Percentiles rank a stretch among this genome's conserved stretches.
These are phyloP conservation scores for Pardosa pseudoannulata DNA, from an alignment of 2,888 invertebrate genomes.

Conservation along the genomic window DNA sequence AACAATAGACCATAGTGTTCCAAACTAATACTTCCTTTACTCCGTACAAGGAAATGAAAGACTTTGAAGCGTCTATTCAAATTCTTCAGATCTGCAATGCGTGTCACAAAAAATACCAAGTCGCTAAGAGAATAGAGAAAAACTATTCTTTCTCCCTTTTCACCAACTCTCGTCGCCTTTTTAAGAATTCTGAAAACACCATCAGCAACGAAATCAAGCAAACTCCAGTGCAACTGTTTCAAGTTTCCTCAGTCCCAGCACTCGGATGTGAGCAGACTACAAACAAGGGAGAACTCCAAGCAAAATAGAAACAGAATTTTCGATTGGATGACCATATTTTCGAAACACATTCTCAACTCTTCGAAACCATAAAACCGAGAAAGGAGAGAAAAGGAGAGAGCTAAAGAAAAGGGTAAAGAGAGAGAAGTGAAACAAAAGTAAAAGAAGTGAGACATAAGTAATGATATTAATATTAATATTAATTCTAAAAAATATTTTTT, in stretches of 20 bases:
- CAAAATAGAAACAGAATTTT: background rate
- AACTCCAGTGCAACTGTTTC: background rate
- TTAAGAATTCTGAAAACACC: slow-evolving; percentile 1
- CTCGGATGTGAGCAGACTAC: background rate
- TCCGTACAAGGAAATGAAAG: no score
- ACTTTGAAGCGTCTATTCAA: no score
- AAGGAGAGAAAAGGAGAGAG: background rate
- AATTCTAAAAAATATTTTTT: no score
- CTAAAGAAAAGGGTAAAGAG: no score
- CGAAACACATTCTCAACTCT: background rate
- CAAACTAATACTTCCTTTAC: no score
- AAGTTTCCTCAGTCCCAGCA: background rate
- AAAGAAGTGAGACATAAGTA: background rate
- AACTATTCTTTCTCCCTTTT: background rate
- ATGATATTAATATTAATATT: no score
- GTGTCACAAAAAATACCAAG: no score
- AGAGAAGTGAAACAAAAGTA: background rate
- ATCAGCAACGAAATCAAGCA: background rate
- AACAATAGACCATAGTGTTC: no score
- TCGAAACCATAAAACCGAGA: no score
- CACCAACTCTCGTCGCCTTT: background rate
- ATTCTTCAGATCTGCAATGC: no score
- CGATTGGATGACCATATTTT: background rate
- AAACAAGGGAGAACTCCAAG: background rate
- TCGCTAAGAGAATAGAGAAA: no score